Evolutionary conservation across 1,140 invertebrate species (phyloP), one percentile per base, ranked within the genome.

Genomic region (Lepidurus couesii): DNA sequence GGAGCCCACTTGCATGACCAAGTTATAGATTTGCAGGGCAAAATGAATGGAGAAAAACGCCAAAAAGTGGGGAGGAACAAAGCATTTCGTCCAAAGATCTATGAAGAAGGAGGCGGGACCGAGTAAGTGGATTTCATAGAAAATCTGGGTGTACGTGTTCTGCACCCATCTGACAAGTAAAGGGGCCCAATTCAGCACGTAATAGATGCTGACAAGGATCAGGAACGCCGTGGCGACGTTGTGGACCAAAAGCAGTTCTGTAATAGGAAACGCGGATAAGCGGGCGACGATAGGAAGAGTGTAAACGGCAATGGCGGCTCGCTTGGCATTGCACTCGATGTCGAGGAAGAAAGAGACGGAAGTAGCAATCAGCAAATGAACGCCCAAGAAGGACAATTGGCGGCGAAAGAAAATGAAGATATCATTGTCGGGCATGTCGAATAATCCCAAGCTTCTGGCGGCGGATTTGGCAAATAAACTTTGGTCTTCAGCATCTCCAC

Each of bases 11-110:
- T 53, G 75, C 53, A 44, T 73, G 4, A 77, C 43, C 13, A 79
- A 73, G 21, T 80, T 73, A 21, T 77, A 73, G 10, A 87, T 79
- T 79, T 87, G 86, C 7, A 82, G 81, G 11, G 82, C 44, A 75
- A 87, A 87, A 75, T 86, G 81, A 34, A 85, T 81, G 42, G 84
- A 73, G 87, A 87, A 88, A 81, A 87, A 88, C 8, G 87, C 79
- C 7, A 88, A 81, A 75, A 88, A 84, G 80, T 88, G 86, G 11
- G 85, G 82, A 21, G 87, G 86, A 24, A 88, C 81, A 82, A 86
- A 84, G 7, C 87, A 78, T 26, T 84, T 83, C 76, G 84, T 82
- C 84, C 85, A 87, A 7, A 86, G 80, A 1, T 84, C 82, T 43
- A 84, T 79, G n/a, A 85, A 76, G 8, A 87, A 81, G 8, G 83